Evolutionary conservation across 2,113 vertebrate species (phyloP), one percentile per base, ranked within the genome.

Genomic region (Drymodes brunneopygia): DNA sequence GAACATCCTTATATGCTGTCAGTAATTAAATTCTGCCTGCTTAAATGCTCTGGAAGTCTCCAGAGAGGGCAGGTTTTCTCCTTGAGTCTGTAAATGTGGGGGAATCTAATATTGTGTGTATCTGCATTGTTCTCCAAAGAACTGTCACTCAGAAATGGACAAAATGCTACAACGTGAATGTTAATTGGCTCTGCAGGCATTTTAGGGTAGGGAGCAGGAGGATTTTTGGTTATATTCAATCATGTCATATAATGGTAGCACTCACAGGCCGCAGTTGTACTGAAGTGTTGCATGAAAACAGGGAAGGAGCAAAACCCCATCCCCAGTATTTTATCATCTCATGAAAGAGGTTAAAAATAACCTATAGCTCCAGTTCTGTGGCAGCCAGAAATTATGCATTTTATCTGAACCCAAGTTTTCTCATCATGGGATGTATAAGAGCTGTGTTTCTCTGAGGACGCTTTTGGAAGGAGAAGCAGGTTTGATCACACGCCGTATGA

Each of bases 1-100:
- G 79, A 74, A 93, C 90, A 90, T 66, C 47, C 56, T 93, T 90
- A 90, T 84, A 94, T 7, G 5, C 67, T 60, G 64, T 47, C 71
- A 69, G 77, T 88, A 94, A 96, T 92, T 94, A 93, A 93, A 94
- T 95, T 96, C 82, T 92, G 85, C 51, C 75, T 90, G 67, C 88
- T 86, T 86, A 94, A 92, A 90, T 71, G 92, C 58, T 85, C 64
- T 94, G 44, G 40, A 58, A 86, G 15, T 86, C 95, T 95, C 86
- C 53, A 42, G 82, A 84, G 86, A 72, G 40, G 36, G 57, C 25
- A 36, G 21, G 36, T 93, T 88, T 96, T 67, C 75, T 94, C 72
- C 57, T 83, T 23, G 21, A 64, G 51, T n/a, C 82, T 92, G 23
- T 44, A 80, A 74, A 40, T 15, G 11, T 40, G n/a, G 19, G 50